Percentiles rank a stretch among this genome's conserved stretches.
phyloP scores from a whole-genome alignment of 2,113 vertebrate genomes.

The Uropsilus gracilis region DNA sequence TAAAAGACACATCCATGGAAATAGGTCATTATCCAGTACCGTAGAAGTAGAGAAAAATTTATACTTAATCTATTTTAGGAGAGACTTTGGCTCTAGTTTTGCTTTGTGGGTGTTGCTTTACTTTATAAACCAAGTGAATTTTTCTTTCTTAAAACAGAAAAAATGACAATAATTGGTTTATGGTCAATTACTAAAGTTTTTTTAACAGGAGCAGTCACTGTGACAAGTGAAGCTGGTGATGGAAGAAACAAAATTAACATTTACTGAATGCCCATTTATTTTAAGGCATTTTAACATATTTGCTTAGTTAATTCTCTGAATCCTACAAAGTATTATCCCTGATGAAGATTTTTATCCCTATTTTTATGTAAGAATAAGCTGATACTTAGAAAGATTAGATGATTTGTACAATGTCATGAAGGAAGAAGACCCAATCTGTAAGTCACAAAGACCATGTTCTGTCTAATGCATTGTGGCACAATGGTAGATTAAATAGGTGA shows the following conservation, averaged over 20 bases:
- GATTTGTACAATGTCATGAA: not conserved
- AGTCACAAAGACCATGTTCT: not conserved
- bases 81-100: not conserved
- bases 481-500: not conserved
- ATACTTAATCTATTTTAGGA: constrained; percentile 5
- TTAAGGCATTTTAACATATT: not conserved
- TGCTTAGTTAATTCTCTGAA: not conserved
- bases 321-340: not conserved
- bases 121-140: constrained; percentile 21
- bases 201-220: not conserved
- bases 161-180: not conserved
- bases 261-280: not conserved
- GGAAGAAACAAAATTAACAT: not conserved
- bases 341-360: not conserved
- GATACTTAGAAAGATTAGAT: not conserved
- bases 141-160: not conserved
- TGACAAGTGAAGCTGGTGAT: not conserved
- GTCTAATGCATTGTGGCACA: not conserved
- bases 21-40: not conserved
- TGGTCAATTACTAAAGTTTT: constrained; percentile 10
- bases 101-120: constrained; percentile 23
- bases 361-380: constrained; percentile 37
- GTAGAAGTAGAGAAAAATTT: not conserved
- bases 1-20: not conserved
- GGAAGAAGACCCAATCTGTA: not conserved